Evolutionary conservation across 2,797 vertebrate species (phyloP), one percentile per base, ranked within the genome.

Genomic region (Iguana delicatissima): DNA sequence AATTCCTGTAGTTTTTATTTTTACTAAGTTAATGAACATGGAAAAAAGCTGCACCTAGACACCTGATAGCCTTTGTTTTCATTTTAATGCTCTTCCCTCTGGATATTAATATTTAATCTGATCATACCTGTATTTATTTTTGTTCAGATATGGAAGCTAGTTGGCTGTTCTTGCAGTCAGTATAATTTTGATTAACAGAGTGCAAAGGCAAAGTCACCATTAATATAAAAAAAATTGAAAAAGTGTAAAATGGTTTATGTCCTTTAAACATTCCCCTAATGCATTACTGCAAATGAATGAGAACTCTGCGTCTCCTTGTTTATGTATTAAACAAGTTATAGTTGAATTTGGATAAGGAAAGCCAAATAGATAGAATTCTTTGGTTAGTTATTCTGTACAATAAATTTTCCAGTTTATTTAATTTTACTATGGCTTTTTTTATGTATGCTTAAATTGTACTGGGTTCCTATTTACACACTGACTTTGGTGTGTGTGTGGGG

Each of bases 381-480:
- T 42, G 26, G n/a, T 55, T 72, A 0, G 42, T 50, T 72, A 0
- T 80, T 67, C 46, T 82, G 3, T 73, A 59, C 8, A 13, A 32
- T 89, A 46, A 14, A 62, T 50, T 76, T 4, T 0, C 1, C 3
- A 42, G 20, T 57, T 92, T 52, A 82, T 90, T 93, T 91, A 81
- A n/a, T 85, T 90, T 80, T 50, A 18, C 89, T 89, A 84, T 91
- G 84, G 91, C 83, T 84, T 62, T 91, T 79, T 95, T 93, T 92
- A 32, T 94, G 69, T 92, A 81, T 91, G 20, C 91, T 93, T 55
- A 73, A 55, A 67, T 24, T 55, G 9, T 64, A 24, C n/a, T 82
- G 55, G 35, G 64, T 12, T 26, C 22, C 9, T 67, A 67, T 1
- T 26, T 76, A 38, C 9, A 16, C 42, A 72, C 67, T 29, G 20